phyloP scores from a whole-genome alignment of 2,113 vertebrate species.

The Atrichornis clamosus region DNA sequence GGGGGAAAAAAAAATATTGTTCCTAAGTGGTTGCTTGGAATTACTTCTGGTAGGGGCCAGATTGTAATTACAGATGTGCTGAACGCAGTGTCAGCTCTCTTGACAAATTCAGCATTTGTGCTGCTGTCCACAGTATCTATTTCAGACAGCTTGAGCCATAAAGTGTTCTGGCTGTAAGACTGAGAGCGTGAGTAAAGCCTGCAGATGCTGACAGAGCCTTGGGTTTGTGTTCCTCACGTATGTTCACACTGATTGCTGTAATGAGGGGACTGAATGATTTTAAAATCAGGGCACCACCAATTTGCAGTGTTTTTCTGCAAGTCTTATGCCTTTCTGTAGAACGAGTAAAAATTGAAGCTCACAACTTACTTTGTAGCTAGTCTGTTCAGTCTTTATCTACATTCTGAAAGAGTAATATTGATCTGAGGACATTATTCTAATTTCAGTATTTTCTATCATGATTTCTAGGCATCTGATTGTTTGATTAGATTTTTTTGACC shows the following conservation, averaged over 20 bases:
- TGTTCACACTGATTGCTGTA: not conserved
- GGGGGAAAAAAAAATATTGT: not conserved
- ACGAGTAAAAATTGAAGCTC: not conserved
- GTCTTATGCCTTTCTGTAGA: not conserved
- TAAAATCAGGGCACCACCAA: not conserved
- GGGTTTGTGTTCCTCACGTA: not conserved
- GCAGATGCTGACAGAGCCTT: not conserved
- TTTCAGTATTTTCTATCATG: not conserved
- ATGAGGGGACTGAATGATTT: not conserved
- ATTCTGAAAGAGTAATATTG: not conserved
- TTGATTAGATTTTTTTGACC: not conserved
- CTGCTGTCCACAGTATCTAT: constrained; percentile 37
- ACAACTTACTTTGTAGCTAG: not conserved
- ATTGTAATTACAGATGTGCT: constrained; percentile 64
- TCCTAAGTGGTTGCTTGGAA: constrained; percentile 31
- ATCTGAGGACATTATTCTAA: not conserved
- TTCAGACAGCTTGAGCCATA: constrained; percentile 8
- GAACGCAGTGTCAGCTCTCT: not conserved
- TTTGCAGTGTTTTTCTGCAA: not conserved
- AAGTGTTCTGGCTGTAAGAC: not conserved
- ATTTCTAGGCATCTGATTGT: not conserved
- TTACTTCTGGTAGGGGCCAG: constrained; percentile 39
- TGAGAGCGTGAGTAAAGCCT: not conserved
- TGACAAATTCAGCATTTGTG: constrained; percentile 37
- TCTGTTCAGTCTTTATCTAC: not conserved